These are phyloP conservation scores for Lota lota DNA, from an alignment of 2,113 vertebrate genomes.

Conservation along the genomic window DNA sequence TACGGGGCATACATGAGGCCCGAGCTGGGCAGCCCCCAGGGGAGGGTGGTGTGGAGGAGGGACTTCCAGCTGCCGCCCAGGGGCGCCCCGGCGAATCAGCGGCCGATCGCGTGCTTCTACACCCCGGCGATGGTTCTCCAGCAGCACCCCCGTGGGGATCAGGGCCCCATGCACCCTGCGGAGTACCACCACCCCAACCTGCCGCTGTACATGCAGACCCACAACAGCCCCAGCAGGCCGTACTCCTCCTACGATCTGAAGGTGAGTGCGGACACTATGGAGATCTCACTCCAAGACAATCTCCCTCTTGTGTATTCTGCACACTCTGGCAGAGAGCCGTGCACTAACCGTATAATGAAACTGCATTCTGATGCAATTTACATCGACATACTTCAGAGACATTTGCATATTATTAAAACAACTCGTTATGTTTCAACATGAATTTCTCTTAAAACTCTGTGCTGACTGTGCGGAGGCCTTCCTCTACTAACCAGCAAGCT, in stretches of 20 bases:
- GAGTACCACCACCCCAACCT: constrained; percentile 57
- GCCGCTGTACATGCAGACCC: constrained; percentile 64
- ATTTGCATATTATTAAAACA: background rate
- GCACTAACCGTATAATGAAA: constrained; percentile 1
- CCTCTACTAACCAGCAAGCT: too few species aligned
- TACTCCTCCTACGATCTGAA: constrained; percentile 80
- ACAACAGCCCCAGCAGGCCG: constrained; percentile 75
- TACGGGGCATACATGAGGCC: constrained; percentile 48
- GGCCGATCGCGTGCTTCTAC: constrained; percentile 81
- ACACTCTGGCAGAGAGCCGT: background rate
- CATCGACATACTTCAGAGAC: constrained; percentile 34
- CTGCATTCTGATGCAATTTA: background rate
- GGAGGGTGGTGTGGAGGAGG: constrained; percentile 71
- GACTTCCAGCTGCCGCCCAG: constrained; percentile 69
- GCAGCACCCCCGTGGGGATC: constrained; percentile 61
- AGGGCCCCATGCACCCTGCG: constrained; percentile 26
- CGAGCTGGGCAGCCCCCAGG: constrained; percentile 69
- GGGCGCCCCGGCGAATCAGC: constrained; percentile 71
- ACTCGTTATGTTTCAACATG: too few species aligned
- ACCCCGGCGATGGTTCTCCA: constrained; percentile 71
- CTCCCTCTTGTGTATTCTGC: background rate
- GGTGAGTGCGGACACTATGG: constrained; percentile 50
- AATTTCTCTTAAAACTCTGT: too few species aligned
- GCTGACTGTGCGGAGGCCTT: too few species aligned
- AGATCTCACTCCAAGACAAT: background rate